Base-by-base conservation (phyloP, 35 echinoderm and acorn worm species). In the Nesometra sesokonis region DNA sequence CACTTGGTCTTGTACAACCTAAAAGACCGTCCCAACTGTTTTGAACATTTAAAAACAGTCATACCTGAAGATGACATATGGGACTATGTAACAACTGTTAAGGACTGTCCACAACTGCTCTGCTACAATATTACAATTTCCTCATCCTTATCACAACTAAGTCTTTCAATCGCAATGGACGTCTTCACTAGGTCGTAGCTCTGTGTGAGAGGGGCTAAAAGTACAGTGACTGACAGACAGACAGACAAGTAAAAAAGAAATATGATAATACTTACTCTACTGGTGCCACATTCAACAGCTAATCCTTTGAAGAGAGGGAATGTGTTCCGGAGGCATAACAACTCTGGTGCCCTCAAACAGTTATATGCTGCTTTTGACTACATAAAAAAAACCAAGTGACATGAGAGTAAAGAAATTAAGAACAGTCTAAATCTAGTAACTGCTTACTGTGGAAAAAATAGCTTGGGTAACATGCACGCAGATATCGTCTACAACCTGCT, bases 211-310 rank as follows among this genome's bases (percentile, higher is more conserved):
- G 11, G 15, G 11, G 13, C 32, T 80, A 13, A 81, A 29, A 27
- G 19, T 34, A 34, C n/a, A 15, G 5, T 39, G 8, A 83, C 21
- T 8, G n/a, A 19, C 80, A 1, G 13, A 81, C 31, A 30, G 31
- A 3, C 15, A 31, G 3, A 82, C 23, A n/a, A 37, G 5, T 5
- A 78, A 78, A 78, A 78, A 9, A 78, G 77, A 30, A 33, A 78
- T 30, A 5, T 33, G 4, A 9, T 78, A 29, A 19, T 5, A 78
- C 96, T 94, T 77, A 94, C 96, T 79, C 96, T 91, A 78, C 93
- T 90, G 31, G 93, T 89, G 35, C 86, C 88, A 35, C 85, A 92
- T 84, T 99, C 96, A 17, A 91, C 96, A 85, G 91, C 87, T 29
- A 92, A 47, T 35, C 84, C 90, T 76, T 86, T 93, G 30, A 94